Evolutionary conservation across 2,113 vertebrate genomes (phyloP).

Genomic region (Zeus faber): DNA sequence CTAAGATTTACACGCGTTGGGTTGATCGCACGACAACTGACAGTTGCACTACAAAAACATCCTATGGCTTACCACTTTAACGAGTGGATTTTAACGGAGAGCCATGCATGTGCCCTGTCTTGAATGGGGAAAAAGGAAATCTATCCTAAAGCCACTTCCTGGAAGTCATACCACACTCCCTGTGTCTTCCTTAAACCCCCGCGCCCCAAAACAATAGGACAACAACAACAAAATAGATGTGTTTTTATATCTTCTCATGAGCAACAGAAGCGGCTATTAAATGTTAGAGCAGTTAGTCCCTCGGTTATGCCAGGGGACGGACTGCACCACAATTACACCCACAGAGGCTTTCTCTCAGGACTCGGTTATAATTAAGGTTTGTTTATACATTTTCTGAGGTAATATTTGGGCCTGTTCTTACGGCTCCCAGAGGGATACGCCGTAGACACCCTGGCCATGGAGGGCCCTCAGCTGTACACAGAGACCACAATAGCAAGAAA

Average conservation of each 20-base stretch:
- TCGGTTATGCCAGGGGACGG: conserved; percentile 23
- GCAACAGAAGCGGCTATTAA: conserved; percentile 21
- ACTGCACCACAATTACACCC: conserved; percentile 47
- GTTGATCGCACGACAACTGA: no score
- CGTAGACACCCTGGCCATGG: conserved; percentile 31
- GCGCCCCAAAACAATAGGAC: conserved; percentile 24
- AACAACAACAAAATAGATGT: conserved; percentile 46
- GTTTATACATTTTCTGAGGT: conserved; percentile 47
- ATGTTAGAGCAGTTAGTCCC: conserved; percentile 26
- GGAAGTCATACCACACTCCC: conserved; percentile 23
- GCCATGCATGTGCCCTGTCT: no score
- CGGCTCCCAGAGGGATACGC: conserved; percentile 36
- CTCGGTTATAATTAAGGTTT: conserved; percentile 50
- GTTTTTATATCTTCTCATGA: no score
- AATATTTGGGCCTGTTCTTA: conserved; percentile 47
- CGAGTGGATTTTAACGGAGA: no score
- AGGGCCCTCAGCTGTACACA: conserved; percentile 30
- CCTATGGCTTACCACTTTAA: no score
- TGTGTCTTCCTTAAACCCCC: no score
- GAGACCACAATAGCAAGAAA: conserved; percentile 58
- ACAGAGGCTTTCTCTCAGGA: conserved; percentile 33
- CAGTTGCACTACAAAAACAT: no score
- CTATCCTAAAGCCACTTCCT: conserved; percentile 33
- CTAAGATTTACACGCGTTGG: no score
- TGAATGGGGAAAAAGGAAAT: no score